Evolutionary conservation across 2,797 vertebrate genomes (phyloP), one percentile per base, ranked within the genome.

Genomic region (Potorous gilbertii): DNA sequence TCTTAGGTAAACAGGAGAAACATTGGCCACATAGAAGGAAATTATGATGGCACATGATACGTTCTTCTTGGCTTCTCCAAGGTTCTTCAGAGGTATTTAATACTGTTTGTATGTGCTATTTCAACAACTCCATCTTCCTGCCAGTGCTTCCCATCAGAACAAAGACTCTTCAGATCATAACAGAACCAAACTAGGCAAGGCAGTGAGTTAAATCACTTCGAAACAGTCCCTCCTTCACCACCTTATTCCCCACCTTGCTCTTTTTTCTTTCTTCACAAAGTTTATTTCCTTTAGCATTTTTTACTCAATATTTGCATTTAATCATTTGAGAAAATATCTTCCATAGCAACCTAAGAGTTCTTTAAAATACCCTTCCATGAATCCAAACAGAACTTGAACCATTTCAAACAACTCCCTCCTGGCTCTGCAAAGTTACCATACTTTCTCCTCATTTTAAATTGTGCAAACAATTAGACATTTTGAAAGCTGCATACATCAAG

Each of bases 161-260:
- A 98, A 98, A 98, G 97, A 55, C 56, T 90, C 92, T 87, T 98
- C 97, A 98, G 98, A 98, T 92, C 29, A 87, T 14, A 5, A 5
- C 94, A 97, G 95, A 97, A 95, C 96, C 97, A 97, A 97, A 94
- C 1, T 0, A 4, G 97, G 97, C 96, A 95, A 0, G 4, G 56
- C 29, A 56, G 92, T 92, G 94, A 92, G 94, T 98, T 96, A 98
- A 97, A 95, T 97, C 11, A 92, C 96, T 97, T 97, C 24, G 8
- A 54, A 98, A 98, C 95, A 97, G 97, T 96, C 95, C 90, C 95
- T 74, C 97, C 96, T 98, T 98, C 98, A 96, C 96, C 94, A 57
- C 96, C 91, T 14, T 13, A 92, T 59, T 96, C 97, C 96, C 92
- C 94, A 31, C 95, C 0, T 92, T 94, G 90, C 55, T 94, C n/a